Evolutionary conservation across 2,888 invertebrate species (phyloP), one percentile per base, ranked within the genome.

Genomic region (Stratiomys singularior): DNA sequence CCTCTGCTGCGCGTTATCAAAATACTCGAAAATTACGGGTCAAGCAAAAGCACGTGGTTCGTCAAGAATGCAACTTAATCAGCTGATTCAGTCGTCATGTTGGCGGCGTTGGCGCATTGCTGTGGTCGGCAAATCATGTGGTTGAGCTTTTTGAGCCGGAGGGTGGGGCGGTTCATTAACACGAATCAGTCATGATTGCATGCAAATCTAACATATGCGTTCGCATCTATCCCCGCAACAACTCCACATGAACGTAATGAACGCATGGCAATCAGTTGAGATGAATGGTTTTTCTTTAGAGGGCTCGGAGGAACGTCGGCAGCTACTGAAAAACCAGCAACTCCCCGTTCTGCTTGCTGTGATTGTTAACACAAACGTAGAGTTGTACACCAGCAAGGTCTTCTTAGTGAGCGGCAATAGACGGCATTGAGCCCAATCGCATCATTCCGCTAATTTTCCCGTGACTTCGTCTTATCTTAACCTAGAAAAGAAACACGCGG

Each of bases 371-470:
- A 30, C 69, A 47, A 69, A 69, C 69, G 46, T 69, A 47, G 69
- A 69, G 69, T 47, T 47, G 46, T 67, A 46, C 37, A 37, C 21
- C 28, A n/a, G n/a, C 69, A 69, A 69, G 69, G 69, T 69, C 69
- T 46, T 69, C 69, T 23, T 5, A 66, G n/a, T 27, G 7, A 23
- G 47, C 69, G 47, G 9, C 47, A 69, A 69, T 46, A 47, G 25
- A 46, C 69, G 47, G 47, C 69, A 69, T 69, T 69, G 69, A 69
- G 47, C 47, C 47, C 47, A 69, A 69, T 69, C 67, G 44, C 21
- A 47, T 25, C 46, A 46, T 47, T 66, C 27, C 27, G 27, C 27
- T 18, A 37, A 66, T 66, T 66, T 66, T 66, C 66, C n/a, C 9
- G 5, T 37, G 9, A 9, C 37, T 37, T 37, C 5, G 37, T 37